A percentile compares a stretch with the other conserved stretches of the same genome.
phyloP scores from a whole-genome alignment of 2,888 invertebrate species.

The Philereme transversata region DNA sequence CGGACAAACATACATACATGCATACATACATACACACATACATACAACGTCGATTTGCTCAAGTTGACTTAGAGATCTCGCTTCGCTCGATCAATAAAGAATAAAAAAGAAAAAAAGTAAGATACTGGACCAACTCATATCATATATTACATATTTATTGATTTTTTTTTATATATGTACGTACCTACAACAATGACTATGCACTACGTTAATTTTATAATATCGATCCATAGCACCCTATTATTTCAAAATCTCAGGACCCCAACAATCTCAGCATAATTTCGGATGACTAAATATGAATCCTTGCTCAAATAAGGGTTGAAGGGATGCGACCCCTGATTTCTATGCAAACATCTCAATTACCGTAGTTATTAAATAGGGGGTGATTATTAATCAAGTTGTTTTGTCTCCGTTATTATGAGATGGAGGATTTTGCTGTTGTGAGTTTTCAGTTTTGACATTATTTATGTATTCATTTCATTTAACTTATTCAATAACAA shows the following conservation, averaged over 20 bases:
- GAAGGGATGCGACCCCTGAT: slow-evolving; percentile 56
- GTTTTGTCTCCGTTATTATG: slow-evolving; percentile 57
- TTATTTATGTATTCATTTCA: no score
- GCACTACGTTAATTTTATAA: slow-evolving; percentile 4
- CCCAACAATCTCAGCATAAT: slow-evolving; percentile 64
- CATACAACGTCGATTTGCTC: no score
- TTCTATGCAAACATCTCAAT: slow-evolving; percentile 79
- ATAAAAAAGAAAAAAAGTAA: no score
- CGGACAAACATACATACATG: no score
- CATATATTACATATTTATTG: no score
- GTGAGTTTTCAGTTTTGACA: background rate
- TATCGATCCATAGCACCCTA: slow-evolving; percentile 38
- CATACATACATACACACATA: no score
- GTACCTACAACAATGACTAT: no score
- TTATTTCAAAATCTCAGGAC: slow-evolving; percentile 40
- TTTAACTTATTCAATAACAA: no score
- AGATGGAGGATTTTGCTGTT: slow-evolving; percentile 8
- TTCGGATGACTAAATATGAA: slow-evolving; percentile 77
- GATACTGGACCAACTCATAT: no score
- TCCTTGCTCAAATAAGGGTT: slow-evolving; percentile 67
- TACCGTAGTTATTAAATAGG: slow-evolving; percentile 78
- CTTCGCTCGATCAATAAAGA: no score
- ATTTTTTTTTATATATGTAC: no score
- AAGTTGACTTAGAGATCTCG: no score
- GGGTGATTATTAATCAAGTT: slow-evolving; percentile 65